Conservation (phyloP, 2,797 vertebrate genomes). For the Aeoliscus strigatus region DNA sequence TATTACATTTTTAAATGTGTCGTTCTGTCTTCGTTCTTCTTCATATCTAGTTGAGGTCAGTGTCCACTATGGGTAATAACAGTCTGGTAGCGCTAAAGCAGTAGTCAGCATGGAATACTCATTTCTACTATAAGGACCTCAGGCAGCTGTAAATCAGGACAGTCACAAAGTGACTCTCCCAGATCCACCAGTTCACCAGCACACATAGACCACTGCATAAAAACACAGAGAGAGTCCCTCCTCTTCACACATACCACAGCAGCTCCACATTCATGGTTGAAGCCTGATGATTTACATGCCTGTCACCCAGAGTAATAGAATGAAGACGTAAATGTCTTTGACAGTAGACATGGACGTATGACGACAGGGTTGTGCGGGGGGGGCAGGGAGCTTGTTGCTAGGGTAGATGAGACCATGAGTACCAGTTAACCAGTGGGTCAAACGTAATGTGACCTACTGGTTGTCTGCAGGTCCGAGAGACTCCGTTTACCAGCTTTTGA, state of each 20-base stretch:
- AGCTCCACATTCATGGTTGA: conserved; percentile 26
- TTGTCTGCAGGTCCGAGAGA: conserved; percentile 43
- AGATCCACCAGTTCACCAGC: neutral
- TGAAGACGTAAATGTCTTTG: conserved; percentile 49
- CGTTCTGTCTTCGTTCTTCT: conserved; percentile 1
- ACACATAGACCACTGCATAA: conserved; percentile 4
- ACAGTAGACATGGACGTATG: conserved; percentile 54
- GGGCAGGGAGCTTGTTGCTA: conserved; percentile 34
- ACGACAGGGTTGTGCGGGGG: conserved; percentile 2
- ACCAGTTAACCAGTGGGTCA: conserved; percentile 63
- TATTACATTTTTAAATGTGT: conserved; percentile 13
- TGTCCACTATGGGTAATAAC: conserved; percentile 7
- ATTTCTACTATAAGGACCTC: conserved; percentile 3
- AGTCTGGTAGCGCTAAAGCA: neutral
- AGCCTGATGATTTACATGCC: conserved; percentile 42
- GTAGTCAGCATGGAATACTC: conserved; percentile 3
- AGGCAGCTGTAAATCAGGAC: conserved; percentile 11
- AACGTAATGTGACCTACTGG: conserved; percentile 65
- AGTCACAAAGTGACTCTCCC: conserved; percentile 8
- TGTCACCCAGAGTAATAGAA: conserved; percentile 49
- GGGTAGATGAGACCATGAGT: conserved; percentile 43
- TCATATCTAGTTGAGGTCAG: conserved; percentile 1
- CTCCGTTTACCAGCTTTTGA: conserved; percentile 10
- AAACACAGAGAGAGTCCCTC: conserved; percentile 35
- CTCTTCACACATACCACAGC: conserved; percentile 35